These are phyloP conservation scores for Microtus pennsylvanicus DNA, from an alignment of 2,113 vertebrate genomes.

Conservation along the genomic window DNA sequence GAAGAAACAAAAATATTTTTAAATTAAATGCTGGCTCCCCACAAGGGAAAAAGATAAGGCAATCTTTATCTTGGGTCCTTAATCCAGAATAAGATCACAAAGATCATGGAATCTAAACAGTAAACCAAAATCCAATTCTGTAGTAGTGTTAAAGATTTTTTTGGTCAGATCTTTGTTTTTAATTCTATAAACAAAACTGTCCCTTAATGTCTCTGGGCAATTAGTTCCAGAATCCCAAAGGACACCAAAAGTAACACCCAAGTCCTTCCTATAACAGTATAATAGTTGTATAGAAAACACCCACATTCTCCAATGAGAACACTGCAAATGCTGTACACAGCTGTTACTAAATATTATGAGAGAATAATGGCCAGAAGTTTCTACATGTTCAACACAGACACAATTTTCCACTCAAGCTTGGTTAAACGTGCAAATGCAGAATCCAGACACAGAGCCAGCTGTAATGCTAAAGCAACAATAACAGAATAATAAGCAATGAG, in stretches of 20 bases:
- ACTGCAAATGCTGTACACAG: not conserved
- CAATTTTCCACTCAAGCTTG: not conserved
- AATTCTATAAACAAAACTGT: not conserved
- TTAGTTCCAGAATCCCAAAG: not conserved
- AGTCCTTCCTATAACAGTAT: not conserved
- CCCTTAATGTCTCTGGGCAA: not conserved
- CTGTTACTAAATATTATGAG: not conserved
- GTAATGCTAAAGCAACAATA: not conserved
- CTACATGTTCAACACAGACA: not conserved
- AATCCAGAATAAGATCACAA: conserved; percentile 47
- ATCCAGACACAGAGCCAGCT: not conserved
- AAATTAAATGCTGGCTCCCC: conserved; percentile 10
- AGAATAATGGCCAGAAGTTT: not conserved
- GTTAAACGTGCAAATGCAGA: not conserved
- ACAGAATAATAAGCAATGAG: conserved; percentile 29
- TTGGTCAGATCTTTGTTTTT: not conserved
- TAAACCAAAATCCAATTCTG: conserved; percentile 47
- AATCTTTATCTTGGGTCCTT: conserved; percentile 28
- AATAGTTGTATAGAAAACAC: not conserved
- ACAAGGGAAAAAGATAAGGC: conserved; percentile 33
- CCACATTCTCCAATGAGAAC: not conserved
- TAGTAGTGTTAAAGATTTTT: not conserved
- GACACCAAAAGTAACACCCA: not conserved
- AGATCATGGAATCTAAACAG: conserved; percentile 21
- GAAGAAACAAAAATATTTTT: not conserved